Conservation (phyloP, 1,140 invertebrate species). For the Meloidogyne chitwoodi region DNA sequence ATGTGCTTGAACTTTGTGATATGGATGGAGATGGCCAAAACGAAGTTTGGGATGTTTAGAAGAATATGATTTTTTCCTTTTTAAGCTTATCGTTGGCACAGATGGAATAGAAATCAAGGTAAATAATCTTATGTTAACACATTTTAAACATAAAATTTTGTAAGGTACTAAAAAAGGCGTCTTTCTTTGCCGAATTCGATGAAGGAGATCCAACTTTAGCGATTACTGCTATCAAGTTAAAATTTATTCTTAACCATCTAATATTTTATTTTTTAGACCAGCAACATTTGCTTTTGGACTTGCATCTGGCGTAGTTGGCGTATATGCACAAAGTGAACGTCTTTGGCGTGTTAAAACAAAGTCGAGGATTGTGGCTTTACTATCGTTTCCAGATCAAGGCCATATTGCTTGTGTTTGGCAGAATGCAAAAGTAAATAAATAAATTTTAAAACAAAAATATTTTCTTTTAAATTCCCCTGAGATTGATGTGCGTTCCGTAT, state of each 20-base stretch:
- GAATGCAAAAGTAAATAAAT: conserved; percentile 39
- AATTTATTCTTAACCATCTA: not conserved
- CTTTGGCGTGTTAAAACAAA: conserved; percentile 47
- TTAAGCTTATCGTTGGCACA: conserved; percentile 42
- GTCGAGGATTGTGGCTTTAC: conserved; percentile 33
- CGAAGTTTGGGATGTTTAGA: conserved; percentile 19
- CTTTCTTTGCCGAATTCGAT: conserved; percentile 35
- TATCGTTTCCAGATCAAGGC: conserved; percentile 32
- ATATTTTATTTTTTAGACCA: not conserved
- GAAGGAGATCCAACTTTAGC: conserved; percentile 41
- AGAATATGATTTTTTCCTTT: not conserved
- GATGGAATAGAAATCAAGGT: conserved; percentile 44
- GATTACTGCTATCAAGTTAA: conserved; percentile 20
- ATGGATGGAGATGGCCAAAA: conserved; percentile 42
- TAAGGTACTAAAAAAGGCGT: conserved; percentile 39
- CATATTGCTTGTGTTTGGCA: conserved; percentile 42
- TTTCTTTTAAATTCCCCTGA: not conserved
- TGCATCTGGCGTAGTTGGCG: conserved; percentile 36
- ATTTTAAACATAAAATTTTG: too few species aligned
- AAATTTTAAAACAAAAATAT: not conserved
- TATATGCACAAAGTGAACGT: conserved; percentile 39
- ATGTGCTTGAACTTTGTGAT: conserved; percentile 38
- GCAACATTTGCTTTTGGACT: conserved; percentile 44
- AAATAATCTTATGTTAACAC: too few species aligned
- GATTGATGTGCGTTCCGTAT: conserved; percentile 36